A percentile compares a stretch with the other conserved stretches of the same genome.
Evolutionary conservation across 2,888 invertebrate species (phyloP).

Genomic region (Brachyopa scutellaris): DNA sequence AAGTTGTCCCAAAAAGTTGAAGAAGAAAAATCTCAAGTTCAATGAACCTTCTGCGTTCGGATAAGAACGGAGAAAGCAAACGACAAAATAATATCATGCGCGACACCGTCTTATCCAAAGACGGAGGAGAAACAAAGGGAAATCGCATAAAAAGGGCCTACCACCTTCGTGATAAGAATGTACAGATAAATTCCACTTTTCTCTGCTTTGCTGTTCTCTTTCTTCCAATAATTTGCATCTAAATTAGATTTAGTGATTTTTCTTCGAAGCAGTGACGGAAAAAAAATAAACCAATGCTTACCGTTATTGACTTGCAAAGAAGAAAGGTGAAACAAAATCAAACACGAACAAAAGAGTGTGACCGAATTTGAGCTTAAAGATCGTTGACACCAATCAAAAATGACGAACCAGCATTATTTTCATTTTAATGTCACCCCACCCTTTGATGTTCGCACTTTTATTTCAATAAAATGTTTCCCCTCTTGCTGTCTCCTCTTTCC

Average conservation of each 20-base stretch:
- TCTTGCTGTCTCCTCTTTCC: neutral
- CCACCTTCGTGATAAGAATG: conserved; percentile 22
- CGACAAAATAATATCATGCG: neutral
- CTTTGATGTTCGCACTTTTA: conserved; percentile 3
- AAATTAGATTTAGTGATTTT: neutral
- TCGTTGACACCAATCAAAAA: conserved; percentile 64
- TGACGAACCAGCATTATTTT: conserved; percentile 37
- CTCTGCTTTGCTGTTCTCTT: neutral
- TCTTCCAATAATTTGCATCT: conserved; percentile 24
- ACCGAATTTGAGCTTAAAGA: conserved; percentile 63
- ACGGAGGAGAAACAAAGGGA: neutral
- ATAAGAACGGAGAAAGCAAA: neutral
- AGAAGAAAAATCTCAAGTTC: conserved; percentile 18
- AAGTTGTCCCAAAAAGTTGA: no score
- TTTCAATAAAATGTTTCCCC: neutral
- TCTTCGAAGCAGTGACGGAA: neutral
- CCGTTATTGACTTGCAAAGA: conserved; percentile 17
- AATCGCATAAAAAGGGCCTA: conserved; percentile 5
- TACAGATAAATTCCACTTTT: neutral
- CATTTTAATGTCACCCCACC: neutral
- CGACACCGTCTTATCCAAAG: neutral
- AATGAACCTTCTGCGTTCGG: neutral
- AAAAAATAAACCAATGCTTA: neutral
- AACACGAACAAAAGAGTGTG: conserved; percentile 28
- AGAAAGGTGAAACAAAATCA: neutral